These are phyloP conservation scores for Rhagophthalmus giganteus DNA, from an alignment of 2,888 invertebrate genomes.

Conservation along the genomic window DNA sequence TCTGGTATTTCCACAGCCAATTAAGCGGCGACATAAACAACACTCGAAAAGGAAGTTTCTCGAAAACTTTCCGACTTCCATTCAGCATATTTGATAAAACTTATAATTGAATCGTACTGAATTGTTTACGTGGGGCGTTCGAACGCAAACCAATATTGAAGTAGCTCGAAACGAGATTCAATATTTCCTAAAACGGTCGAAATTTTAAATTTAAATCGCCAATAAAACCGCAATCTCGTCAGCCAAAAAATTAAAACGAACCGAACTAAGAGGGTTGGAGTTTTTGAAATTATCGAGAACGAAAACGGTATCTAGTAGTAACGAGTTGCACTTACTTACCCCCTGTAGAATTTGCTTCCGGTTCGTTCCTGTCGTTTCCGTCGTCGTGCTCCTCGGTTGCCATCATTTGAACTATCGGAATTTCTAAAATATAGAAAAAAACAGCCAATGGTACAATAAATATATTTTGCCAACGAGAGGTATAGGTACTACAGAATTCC, in stretches of 20 bases:
- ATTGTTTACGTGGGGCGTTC: conserved; percentile 14
- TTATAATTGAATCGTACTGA: conserved; percentile 22
- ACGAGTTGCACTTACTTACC: conserved; percentile 72
- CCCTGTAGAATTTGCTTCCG: conserved; percentile 66
- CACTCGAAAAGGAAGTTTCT: conserved; percentile 5
- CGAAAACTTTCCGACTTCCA: not conserved
- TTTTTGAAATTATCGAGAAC: conserved; percentile 9
- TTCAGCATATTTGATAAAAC: conserved; percentile 11
- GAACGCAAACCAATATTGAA: conserved; percentile 8
- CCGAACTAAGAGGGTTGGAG: conserved; percentile 2
- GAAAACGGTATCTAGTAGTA: conserved; percentile 5
- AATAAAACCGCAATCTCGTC: not conserved
- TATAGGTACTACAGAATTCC: not conserved
- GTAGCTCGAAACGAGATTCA: conserved; percentile 1
- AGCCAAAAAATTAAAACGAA: conserved; percentile 1
- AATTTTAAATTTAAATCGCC: conserved; percentile 18
- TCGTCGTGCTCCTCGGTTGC: conserved; percentile 63
- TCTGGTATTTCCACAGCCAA: conserved; percentile 5
- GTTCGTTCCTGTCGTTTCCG: conserved; percentile 65
- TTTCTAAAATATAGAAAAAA: conserved; percentile 61
- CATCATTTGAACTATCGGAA: conserved; percentile 72
- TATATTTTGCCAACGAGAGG: too few species aligned
- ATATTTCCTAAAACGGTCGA: conserved; percentile 7
- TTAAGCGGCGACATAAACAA: conserved; percentile 10
- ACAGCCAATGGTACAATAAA: not conserved